phyloP scores from a whole-genome alignment of 2,113 vertebrate genomes.

The Rhombomys opimus region DNA sequence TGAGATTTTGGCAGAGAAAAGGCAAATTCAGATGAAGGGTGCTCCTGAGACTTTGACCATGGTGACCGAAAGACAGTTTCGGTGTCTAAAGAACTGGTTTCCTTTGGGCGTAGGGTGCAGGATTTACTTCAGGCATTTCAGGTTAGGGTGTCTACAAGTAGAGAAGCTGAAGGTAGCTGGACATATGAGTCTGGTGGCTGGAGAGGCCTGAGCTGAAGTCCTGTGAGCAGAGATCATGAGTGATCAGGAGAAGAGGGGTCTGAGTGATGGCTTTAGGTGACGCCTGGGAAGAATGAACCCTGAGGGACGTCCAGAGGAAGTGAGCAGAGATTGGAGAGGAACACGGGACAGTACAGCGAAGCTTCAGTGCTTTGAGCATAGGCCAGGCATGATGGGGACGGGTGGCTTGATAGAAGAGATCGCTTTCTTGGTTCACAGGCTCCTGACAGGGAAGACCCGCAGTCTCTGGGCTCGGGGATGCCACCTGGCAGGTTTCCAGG shows the following conservation, averaged over 20 bases:
- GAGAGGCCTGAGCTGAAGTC: background rate
- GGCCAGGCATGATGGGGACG: background rate
- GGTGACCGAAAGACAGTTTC: background rate
- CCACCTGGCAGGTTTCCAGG: background rate
- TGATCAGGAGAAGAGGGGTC: background rate
- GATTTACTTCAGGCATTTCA: background rate
- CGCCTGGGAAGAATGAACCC: too few species aligned
- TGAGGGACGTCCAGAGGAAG: background rate
- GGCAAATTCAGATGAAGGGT: background rate
- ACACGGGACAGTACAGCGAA: fast-evolving
- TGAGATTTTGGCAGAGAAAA: background rate
- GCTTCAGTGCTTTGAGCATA: background rate
- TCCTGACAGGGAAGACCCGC: background rate
- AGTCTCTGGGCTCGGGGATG: background rate
- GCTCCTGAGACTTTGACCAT: background rate
- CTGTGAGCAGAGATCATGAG: background rate
- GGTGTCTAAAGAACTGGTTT: background rate
- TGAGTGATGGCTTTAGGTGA: background rate
- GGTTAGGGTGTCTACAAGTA: background rate
- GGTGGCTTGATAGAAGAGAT: background rate
- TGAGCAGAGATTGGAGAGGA: background rate
- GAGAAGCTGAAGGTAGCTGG: background rate
- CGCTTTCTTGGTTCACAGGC: too few species aligned
- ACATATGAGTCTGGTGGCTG: too few species aligned
- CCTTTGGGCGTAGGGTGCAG: background rate